A percentile compares a stretch with the other conserved stretches of the same genome.
These are phyloP conservation scores for Parazoanthus swiftii DNA, from an alignment of 92 coral and sea anemone genomes.

Conservation along the genomic window DNA sequence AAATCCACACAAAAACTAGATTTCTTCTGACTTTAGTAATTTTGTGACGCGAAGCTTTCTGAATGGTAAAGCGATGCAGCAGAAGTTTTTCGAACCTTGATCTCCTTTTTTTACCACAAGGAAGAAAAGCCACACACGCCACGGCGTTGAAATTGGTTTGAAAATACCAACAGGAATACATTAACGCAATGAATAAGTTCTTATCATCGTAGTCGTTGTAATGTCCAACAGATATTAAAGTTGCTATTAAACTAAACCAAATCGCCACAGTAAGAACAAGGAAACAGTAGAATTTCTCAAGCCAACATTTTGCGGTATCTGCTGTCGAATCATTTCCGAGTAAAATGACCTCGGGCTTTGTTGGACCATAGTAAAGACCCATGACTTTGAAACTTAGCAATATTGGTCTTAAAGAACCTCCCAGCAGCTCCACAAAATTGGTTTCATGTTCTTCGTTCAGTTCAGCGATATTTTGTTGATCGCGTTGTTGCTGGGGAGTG, in stretches of 20 bases:
- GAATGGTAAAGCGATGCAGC: not conserved
- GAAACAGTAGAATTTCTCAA: constrained; percentile 12
- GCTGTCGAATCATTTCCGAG: not conserved
- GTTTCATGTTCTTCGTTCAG: not conserved
- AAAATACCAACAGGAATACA: not conserved
- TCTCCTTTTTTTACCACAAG: not conserved
- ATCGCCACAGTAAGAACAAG: not conserved
- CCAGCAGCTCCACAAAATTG: constrained; percentile 7
- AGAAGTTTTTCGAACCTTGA: constrained; percentile 18
- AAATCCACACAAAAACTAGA: not conserved
- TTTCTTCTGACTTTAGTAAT: not conserved
- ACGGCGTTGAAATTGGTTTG: constrained; percentile 8
- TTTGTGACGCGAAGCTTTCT: not conserved
- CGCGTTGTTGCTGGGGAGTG: not conserved
- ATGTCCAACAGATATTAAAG: not conserved
- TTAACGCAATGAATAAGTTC: not conserved
- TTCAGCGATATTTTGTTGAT: not conserved
- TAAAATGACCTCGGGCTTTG: not conserved
- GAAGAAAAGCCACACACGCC: constrained; percentile 12
- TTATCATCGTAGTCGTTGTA: not conserved
- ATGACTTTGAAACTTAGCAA: constrained; percentile 21
- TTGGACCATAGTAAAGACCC: constrained; percentile 33
- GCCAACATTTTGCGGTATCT: not conserved
- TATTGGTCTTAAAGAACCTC: constrained; percentile 20
- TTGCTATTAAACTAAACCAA: not conserved